Base-by-base conservation (phyloP, 2,113 vertebrate species). In the Hylia prasina region DNA sequence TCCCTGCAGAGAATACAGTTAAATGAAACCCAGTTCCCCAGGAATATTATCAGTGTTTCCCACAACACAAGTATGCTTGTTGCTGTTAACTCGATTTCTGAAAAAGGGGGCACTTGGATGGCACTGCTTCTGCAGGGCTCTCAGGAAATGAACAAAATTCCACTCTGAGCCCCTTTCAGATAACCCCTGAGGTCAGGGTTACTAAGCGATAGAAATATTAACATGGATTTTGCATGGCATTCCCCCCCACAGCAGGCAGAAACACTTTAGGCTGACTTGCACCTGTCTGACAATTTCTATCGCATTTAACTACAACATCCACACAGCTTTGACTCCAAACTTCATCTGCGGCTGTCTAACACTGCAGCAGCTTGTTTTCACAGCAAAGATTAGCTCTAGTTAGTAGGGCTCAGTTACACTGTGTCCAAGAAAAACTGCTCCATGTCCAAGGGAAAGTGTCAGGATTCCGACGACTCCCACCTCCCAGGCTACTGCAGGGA, bases 81-180 rank as follows among this genome's bases (percentile, higher is more conserved):
- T 66, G 76, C 70, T 66, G 58, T 53, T 77, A 47, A 54, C 58
- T 77, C 2, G 3, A 19, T 68, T 84, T 81, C 71, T 82, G 68
- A 66, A 85, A 89, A 77, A 5, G 66, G 54, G 54, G 94, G 92
- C 79, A 75, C 85, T 95, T 31, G 44, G 71, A 78, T 15, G 30
- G 76, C 0, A 4, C 50, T 83, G 79, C 79, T 60, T 60, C 54
- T 66, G 82, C 93, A 83, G 87, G 58, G 72, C 79, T 75, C 93
- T 96, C 96, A 71, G 96, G 94, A 96, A 97, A 93, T 63, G 87
- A 96, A 33, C 92, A 35, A 78, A 95, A 97, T 95, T 96, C 96
- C 94, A 92, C 88, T 58, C 51, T 3, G 69, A 96, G 96, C 93
- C 93, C 90, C 94, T 69, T 40, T 33, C 60, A 68, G 93, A 97